Conservation (phyloP, 2,888 invertebrate genomes). For the Pyrrhia umbra region DNA sequence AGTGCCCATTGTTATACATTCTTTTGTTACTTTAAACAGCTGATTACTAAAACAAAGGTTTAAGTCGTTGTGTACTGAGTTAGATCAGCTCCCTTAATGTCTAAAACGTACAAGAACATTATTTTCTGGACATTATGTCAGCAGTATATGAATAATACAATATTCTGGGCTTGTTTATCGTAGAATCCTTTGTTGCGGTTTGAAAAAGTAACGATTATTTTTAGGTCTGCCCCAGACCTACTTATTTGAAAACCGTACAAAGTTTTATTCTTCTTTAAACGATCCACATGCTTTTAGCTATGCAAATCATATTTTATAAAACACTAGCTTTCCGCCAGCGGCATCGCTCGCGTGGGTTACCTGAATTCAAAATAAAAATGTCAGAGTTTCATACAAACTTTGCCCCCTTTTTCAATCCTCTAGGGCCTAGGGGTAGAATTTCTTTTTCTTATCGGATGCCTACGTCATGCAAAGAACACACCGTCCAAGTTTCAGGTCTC, state of each 20-base stretch:
- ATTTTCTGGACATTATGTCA: neutral
- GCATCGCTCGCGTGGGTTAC: too few relatives aligned
- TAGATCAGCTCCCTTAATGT: constrained; percentile 12
- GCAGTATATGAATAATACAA: constrained; percentile 11
- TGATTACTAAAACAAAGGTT: constrained; percentile 33
- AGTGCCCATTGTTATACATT: constrained; percentile 35
- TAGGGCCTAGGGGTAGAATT: too few relatives aligned
- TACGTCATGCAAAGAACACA: too few relatives aligned
- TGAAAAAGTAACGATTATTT: constrained; percentile 16
- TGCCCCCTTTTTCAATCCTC: too few relatives aligned
- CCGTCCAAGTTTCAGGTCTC: too few relatives aligned
- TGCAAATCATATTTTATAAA: too few relatives aligned
- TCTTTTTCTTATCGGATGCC: too few relatives aligned
- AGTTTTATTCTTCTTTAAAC: constrained; percentile 3
- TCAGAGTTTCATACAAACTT: too few relatives aligned
- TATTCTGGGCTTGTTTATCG: neutral
- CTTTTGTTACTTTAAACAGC: constrained; percentile 41
- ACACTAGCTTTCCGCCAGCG: too few relatives aligned
- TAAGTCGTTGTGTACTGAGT: constrained; percentile 15
- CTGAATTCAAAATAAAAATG: too few relatives aligned
- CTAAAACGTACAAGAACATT: constrained; percentile 15
- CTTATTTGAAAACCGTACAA: neutral
- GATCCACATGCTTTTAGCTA: too few relatives aligned
- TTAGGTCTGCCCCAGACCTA: neutral
- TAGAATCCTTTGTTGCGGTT: constrained; percentile 2